A percentile compares a stretch with the other conserved stretches of the same genome.
Evolutionary conservation across 2,797 vertebrate genomes (phyloP).

Genomic region (Intellagama lesueurii): DNA sequence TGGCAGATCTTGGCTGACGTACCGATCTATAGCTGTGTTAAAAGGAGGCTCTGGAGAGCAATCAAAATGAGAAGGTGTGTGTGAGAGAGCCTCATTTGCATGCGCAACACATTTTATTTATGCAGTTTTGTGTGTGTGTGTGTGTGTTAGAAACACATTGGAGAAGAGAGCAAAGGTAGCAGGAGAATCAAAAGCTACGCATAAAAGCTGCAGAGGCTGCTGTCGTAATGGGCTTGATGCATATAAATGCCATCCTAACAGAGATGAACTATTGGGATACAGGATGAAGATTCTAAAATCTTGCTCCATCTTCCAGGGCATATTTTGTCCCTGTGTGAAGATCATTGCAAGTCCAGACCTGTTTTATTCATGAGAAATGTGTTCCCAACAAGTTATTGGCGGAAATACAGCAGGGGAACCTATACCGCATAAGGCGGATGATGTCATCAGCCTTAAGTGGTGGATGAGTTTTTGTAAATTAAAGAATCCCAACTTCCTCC

Average conservation of each 20-base stretch:
- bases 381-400: no score
- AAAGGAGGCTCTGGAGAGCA: conserved; percentile 37
- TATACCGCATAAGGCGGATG: no score
- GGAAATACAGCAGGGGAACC: no score
- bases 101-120: conserved; percentile 15
- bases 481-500: no score
- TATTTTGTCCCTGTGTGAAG: neutral
- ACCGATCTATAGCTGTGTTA: conserved; percentile 53
- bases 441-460: no score
- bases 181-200: conserved; percentile 42
- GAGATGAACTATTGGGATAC: neutral
- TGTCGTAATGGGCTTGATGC: conserved; percentile 24
- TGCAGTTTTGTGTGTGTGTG: neutral
- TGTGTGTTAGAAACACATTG: neutral
- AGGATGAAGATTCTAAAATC: neutral
- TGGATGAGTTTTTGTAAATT: no score
- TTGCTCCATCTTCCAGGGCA: neutral
- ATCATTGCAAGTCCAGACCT: neutral
- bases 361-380: neutral
- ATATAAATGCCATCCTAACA: conserved; percentile 2
- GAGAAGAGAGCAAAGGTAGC: conserved; percentile 25
- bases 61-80: conserved; percentile 16
- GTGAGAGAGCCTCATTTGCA: conserved; percentile 36
- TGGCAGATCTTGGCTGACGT: conserved; percentile 26
- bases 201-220: neutral